Base-by-base conservation (phyloP, 1,140 invertebrate species). In the Drosophila guanche region DNA sequence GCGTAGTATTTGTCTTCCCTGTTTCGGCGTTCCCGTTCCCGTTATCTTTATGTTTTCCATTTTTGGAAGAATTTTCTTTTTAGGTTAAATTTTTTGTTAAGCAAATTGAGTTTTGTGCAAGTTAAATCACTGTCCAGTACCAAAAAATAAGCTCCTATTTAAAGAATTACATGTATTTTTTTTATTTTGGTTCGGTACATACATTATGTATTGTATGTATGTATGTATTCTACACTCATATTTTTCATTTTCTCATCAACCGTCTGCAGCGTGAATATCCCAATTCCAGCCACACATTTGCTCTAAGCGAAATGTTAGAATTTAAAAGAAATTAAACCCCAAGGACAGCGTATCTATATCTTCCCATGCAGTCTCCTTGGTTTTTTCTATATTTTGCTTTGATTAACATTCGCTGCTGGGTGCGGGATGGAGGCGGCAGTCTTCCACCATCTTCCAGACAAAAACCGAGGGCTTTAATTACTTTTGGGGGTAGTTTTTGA, bases 291-390 rank as follows among this genome's bases (percentile, higher is more conserved):
- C 33, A 25, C 23, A 37, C 47, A 59, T 52, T 55, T 51, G 45
- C 76, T 62, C 54, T 47, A 62, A 63, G 71, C 59, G 43, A 65
- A 85, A 85, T 80, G 60, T 65, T 51, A 41, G 80, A 81, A 81
- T 86, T 60, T 88, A 86, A 78, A 86, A 86, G 81, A 86, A 88
- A 86, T 86, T 86, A 86, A 81, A 71, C 83, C 81, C 81, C 58
- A 81, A 86, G 83, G 83, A 86, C 68, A 86, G 51, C 62, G 58
- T 71, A 50, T 60, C 73, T 69, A 66, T 72, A 37, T 72, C 42
- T 45, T 16, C 51, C 43, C 54, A n/a, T 51, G 22, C 37, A 25
- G 41, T 76, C 60, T 77, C 61, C 54, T 62, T 58, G 63, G 65
- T 73, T 77, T 81, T 85, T 81, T 75, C 61, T 74, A 77, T 71